Evolutionary conservation across 2,113 vertebrate species (phyloP), one percentile per base, ranked within the genome.

Genomic region (Furnarius figulus): DNA sequence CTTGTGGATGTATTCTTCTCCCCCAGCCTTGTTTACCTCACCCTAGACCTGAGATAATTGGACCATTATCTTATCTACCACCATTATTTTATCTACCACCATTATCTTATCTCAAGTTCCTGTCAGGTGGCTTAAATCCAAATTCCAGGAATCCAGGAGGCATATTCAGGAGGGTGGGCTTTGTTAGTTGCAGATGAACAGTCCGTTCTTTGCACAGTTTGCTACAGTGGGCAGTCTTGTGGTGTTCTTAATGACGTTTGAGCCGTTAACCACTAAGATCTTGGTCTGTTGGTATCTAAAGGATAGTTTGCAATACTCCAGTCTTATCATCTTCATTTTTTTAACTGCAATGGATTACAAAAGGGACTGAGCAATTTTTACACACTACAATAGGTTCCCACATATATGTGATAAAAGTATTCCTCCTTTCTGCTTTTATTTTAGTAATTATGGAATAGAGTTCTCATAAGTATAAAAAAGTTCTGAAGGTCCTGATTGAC

Each of bases 401-500:
- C 4, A 37, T 37, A 53, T 62, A 52, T 68, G 6, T n/a, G 30
- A 40, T 27, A 40, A 1, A 52, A 73, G 49, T 58, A 73, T 81
- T 91, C 21, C 21, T 92, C 24, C 30, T 78, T 85, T 70, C 66
- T 61, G 11, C 5, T 85, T 86, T 89, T 76, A 33, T 61, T 89
- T 77, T 23, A 17, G 23, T 71, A 67, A 58, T 78, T 63, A n/a
- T 85, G 23, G 39, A 70, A 70, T 49, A 8, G 17, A 35, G 7
- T 55, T 67, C 4, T 86, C 6, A 42, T 35, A 59, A 24, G 28
- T 31, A 90, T 31, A 84, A 80, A 63, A 31, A 1, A 9, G 10
- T 80, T 79, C 37, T 27, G n/a, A 81, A 50, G 8, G 28, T 49
- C 24, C 12, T 70, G 30, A 27, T 17, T 84, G 9, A 50, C 50